Percentiles rank a stretch among this genome's conserved stretches.
These are phyloP conservation scores for Patella ulyssiponensis DNA, from an alignment of 2,888 invertebrate species.

Conservation along the genomic window DNA sequence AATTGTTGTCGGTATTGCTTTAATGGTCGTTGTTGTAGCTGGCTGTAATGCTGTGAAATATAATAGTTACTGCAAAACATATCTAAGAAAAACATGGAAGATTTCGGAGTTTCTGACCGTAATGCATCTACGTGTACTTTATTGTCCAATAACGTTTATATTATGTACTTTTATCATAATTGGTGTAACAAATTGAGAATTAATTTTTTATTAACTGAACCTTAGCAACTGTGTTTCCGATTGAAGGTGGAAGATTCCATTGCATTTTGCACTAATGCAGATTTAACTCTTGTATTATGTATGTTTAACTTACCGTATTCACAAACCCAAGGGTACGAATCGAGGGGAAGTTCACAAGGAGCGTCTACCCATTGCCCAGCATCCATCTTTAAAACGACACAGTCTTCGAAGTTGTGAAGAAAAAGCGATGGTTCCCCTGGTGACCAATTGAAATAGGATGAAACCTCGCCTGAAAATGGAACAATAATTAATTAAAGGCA, in stretches of 20 bases:
- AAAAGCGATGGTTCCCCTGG: not conserved
- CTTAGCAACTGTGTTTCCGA: too few relatives aligned
- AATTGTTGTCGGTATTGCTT: not conserved
- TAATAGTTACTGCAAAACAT: not conserved
- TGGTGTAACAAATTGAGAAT: too few relatives aligned
- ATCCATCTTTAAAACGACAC: not conserved
- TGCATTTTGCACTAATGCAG: too few relatives aligned
- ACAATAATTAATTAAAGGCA: too few relatives aligned
- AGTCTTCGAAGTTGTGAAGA: not conserved
- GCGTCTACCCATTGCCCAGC: not conserved
- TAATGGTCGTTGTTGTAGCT: not conserved
- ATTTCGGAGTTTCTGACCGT: too few relatives aligned
- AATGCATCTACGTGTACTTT: too few relatives aligned
- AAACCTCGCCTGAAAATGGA: not conserved
- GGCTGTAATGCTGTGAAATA: not conserved
- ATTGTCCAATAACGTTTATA: too few relatives aligned
- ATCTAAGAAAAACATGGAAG: not conserved
- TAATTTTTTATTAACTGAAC: too few relatives aligned
- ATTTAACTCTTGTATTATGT: too few relatives aligned
- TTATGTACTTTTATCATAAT: too few relatives aligned
- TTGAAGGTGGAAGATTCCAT: too few relatives aligned
- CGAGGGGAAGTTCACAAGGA: not conserved
- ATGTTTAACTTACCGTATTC: slow-evolving; percentile 5
- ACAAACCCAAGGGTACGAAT: not conserved
- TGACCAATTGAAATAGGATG: not conserved